These are phyloP conservation scores for Mormoops blainvillei DNA, from an alignment of 2,113 vertebrate genomes.

Conservation along the genomic window DNA sequence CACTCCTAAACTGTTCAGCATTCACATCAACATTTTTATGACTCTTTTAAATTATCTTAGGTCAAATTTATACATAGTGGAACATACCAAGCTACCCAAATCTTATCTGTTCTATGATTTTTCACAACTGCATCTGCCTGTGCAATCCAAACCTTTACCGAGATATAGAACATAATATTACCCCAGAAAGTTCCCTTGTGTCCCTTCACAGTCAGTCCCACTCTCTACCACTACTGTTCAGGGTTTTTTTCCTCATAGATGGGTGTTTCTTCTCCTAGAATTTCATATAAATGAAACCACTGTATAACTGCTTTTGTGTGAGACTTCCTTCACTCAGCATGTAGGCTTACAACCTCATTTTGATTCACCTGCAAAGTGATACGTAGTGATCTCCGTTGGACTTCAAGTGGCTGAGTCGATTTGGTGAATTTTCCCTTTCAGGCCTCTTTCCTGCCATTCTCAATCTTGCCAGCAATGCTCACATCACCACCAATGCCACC, in stretches of 20 bases:
- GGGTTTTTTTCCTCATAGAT: neutral
- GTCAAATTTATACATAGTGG: neutral
- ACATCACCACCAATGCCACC: slow-evolving; percentile 92
- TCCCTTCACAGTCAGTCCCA: neutral
- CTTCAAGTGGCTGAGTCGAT: neutral
- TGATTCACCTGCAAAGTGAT: neutral
- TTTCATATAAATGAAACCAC: neutral
- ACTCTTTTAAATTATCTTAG: neutral
- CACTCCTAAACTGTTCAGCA: neutral
- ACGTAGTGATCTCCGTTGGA: neutral
- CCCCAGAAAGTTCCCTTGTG: neutral
- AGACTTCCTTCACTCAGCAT: neutral
- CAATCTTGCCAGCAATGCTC: slow-evolving; percentile 92
- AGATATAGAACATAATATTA: neutral
- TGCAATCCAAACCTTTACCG: neutral
- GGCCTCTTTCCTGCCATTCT: slow-evolving; percentile 96
- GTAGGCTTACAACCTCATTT: accelerated
- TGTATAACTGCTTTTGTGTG: accelerated
- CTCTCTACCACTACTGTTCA: too few species aligned
- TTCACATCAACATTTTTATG: neutral
- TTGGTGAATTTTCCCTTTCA: slow-evolving; percentile 63
- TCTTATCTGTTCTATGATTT: neutral
- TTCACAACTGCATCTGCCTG: neutral
- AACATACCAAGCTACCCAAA: neutral
- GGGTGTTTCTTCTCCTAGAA: neutral